A percentile compares a stretch with the other conserved stretches of the same genome.
phyloP scores from a whole-genome alignment of 2,797 vertebrate genomes.

The Lagorchestes hirsutus region DNA sequence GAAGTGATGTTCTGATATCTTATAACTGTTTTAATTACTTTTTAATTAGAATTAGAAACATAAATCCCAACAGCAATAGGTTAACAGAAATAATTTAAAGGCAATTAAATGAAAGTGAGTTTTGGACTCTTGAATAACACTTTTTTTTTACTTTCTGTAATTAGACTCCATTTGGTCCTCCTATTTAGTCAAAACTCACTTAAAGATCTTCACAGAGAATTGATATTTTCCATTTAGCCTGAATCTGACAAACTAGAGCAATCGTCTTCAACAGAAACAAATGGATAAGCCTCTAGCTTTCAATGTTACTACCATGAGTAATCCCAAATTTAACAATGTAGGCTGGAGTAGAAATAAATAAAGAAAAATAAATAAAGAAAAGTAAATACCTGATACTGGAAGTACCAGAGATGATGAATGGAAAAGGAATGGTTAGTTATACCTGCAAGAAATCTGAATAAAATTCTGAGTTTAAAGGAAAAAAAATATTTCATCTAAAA shows the following conservation, averaged over 20 bases:
- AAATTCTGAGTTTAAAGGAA: neutral
- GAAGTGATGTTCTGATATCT: slow-evolving; percentile 58
- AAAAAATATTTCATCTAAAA: slow-evolving; percentile 34
- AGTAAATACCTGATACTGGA: neutral
- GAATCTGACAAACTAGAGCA: slow-evolving; percentile 42
- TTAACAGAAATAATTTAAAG: slow-evolving; percentile 78
- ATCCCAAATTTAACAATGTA: slow-evolving; percentile 39
- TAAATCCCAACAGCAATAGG: slow-evolving; percentile 73
- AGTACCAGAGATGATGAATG: neutral
- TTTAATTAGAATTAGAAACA: slow-evolving; percentile 75
- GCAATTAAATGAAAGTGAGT: slow-evolving; percentile 76
- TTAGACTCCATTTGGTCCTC: slow-evolving; percentile 78
- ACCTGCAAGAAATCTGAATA: neutral
- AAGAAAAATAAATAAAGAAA: neutral
- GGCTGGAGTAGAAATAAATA: neutral
- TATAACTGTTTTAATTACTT: slow-evolving; percentile 81
- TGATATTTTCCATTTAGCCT: slow-evolving; percentile 55
- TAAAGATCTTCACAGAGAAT: slow-evolving; percentile 69
- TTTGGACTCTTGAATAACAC: slow-evolving; percentile 70
- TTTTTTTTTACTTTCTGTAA: slow-evolving; percentile 68
- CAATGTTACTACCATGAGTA: slow-evolving; percentile 38
- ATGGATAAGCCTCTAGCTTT: slow-evolving; percentile 45
- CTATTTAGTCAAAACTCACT: slow-evolving; percentile 78
- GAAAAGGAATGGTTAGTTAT: neutral
- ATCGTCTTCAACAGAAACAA: slow-evolving; percentile 51